A percentile compares a stretch with the other conserved stretches of the same genome.
Evolutionary conservation across 2,888 invertebrate genomes (phyloP).

Genomic region (Agrilus biguttatus): DNA sequence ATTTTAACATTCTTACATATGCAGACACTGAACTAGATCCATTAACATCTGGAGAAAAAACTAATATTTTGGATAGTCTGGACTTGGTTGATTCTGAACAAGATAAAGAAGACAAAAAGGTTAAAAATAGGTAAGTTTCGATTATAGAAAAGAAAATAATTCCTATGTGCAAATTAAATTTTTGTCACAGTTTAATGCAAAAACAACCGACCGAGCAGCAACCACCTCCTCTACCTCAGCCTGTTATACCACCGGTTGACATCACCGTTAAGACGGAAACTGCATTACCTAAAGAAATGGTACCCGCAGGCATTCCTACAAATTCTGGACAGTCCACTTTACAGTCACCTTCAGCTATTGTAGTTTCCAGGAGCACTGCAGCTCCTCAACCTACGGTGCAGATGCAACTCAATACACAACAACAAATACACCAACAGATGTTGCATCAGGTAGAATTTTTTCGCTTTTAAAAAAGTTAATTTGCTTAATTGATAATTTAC

Average conservation of each 20-base stretch:
- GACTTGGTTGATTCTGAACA: slow-evolving; percentile 67
- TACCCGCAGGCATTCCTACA: slow-evolving; percentile 7
- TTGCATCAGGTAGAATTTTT: slow-evolving; percentile 31
- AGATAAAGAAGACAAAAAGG: slow-evolving; percentile 47
- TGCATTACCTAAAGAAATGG: neutral
- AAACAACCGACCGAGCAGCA: slow-evolving; percentile 6
- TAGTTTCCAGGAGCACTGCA: slow-evolving; percentile 8
- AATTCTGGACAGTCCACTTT: slow-evolving; percentile 7
- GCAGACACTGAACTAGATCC: slow-evolving; percentile 86
- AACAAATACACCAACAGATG: slow-evolving; percentile 40
- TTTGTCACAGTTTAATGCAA: slow-evolving; percentile 1
- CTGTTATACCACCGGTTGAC: neutral
- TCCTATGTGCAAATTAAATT: no score
- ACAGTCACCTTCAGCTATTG: slow-evolving; percentile 17
- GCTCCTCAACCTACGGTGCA: slow-evolving; percentile 15
- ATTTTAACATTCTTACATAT: slow-evolving; percentile 91
- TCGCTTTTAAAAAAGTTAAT: neutral
- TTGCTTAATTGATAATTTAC: slow-evolving; percentile 10
- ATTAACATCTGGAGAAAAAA: slow-evolving; percentile 61
- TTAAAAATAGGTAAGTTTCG: slow-evolving; percentile 7
- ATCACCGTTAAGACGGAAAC: neutral
- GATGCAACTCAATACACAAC: slow-evolving; percentile 19
- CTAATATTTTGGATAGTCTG: slow-evolving; percentile 73
- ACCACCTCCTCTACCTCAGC: slow-evolving; percentile 2
- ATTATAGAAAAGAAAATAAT: no score